These are phyloP conservation scores for Cepaea nemoralis DNA, from an alignment of 1,140 invertebrate species.

Conservation along the genomic window DNA sequence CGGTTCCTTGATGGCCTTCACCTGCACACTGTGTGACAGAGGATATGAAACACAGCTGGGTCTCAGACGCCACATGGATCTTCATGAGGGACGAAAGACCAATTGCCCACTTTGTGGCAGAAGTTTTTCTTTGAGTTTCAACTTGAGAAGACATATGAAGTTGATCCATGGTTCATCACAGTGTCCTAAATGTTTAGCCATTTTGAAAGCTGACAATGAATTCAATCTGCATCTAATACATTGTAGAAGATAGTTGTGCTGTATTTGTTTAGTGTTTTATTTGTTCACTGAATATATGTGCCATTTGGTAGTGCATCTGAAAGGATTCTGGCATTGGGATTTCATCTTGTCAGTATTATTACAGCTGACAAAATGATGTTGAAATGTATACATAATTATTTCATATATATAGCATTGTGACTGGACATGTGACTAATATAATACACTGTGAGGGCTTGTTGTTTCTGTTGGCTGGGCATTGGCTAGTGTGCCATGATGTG, in stretches of 20 bases:
- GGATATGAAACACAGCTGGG: constrained; percentile 28
- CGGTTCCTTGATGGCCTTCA: constrained; percentile 14
- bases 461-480: too few species aligned
- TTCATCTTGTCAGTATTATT: too few species aligned
- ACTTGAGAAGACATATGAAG: constrained; percentile 24
- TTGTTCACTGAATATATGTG: too few species aligned
- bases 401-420: too few species aligned
- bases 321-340: too few species aligned
- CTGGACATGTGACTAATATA: too few species aligned
- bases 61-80: constrained; percentile 22
- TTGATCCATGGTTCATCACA: background rate
- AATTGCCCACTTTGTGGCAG: constrained; percentile 20
- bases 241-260: constrained; percentile 25
- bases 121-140: constrained; percentile 21
- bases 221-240: constrained; percentile 22
- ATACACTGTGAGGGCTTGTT: too few species aligned
- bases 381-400: too few species aligned
- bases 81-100: constrained; percentile 3
- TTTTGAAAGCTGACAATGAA: constrained; percentile 3
- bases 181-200: constrained; percentile 8
- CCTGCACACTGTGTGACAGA: constrained; percentile 11
- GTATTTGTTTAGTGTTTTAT: too few species aligned
- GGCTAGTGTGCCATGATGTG: too few species aligned
- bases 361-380: too few species aligned
- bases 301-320: too few species aligned